phyloP scores from a whole-genome alignment of 2,888 invertebrate species.

The Nineta flava region DNA sequence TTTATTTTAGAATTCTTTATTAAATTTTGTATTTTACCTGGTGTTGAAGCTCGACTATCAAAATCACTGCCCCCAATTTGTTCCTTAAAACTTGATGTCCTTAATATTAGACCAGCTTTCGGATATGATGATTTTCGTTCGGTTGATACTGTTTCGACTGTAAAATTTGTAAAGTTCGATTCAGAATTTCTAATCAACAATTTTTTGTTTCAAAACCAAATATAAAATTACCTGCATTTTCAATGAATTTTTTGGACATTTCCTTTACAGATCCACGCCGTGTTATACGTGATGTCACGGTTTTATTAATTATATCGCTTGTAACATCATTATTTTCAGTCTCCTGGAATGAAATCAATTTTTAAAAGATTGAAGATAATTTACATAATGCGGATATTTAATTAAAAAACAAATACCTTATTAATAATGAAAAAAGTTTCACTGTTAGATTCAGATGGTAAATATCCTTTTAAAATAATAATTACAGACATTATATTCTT shows the following conservation, averaged over 20 bases:
- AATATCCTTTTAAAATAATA: background rate
- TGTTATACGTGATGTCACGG: constrained; percentile 26
- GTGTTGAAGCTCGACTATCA: constrained; percentile 24
- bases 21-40: constrained; percentile 11
- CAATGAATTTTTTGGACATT: constrained; percentile 62
- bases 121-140: constrained; percentile 43
- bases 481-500: constrained; percentile 1
- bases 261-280: constrained; percentile 62
- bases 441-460: constrained; percentile 1
- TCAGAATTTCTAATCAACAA: background rate
- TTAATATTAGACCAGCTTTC: constrained; percentile 58
- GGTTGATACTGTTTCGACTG: constrained; percentile 36
- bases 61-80: constrained; percentile 9
- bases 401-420: background rate
- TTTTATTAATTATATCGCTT: constrained; percentile 17
- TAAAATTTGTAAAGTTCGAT: constrained; percentile 10
- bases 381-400: background rate
- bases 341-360: constrained; percentile 14
- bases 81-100: constrained; percentile 44
- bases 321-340: constrained; percentile 16
- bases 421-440: constrained; percentile 1
- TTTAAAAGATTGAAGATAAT: background rate
- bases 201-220: background rate
- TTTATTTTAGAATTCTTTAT: background rate
- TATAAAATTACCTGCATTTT: constrained; percentile 38